A percentile compares a stretch with the other conserved stretches of the same genome.
Evolutionary conservation across 2,888 invertebrate species (phyloP).

Genomic region (Drosophila parthenogenetica): DNA sequence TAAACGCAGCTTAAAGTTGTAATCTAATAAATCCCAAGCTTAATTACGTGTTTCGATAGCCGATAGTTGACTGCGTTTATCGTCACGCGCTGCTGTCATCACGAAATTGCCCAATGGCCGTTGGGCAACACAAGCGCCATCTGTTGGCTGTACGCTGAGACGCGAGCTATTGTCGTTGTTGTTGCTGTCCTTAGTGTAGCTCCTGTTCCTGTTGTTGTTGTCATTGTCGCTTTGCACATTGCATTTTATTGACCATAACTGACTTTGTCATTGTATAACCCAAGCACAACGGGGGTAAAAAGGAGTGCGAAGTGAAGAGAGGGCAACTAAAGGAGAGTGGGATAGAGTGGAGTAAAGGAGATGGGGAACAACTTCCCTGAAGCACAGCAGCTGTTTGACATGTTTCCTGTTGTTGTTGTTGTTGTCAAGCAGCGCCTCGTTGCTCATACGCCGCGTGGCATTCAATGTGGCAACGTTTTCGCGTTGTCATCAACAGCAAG

Average conservation of each 20-base stretch:
- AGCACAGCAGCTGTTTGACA: conserved; percentile 48
- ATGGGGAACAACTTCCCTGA: conserved; percentile 22
- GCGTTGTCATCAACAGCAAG: conserved; percentile 63
- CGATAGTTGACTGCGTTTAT: conserved; percentile 1
- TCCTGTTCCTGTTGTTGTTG: conserved; percentile 21
- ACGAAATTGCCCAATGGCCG: conserved; percentile 27
- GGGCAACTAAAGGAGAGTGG: neutral
- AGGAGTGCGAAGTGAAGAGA: neutral
- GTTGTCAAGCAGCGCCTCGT: conserved; percentile 42
- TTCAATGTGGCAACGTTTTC: conserved; percentile 58
- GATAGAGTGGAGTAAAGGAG: neutral
- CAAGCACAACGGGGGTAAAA: conserved; percentile 28
- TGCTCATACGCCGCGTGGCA: conserved; percentile 73
- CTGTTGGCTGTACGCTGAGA: conserved; percentile 51
- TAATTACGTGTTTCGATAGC: no score
- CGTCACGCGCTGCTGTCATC: conserved; percentile 37
- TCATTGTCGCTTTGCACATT: conserved; percentile 70
- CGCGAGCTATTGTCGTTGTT: conserved; percentile 18
- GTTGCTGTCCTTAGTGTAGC: neutral
- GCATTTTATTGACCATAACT: conserved; percentile 82
- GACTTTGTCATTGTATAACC: conserved; percentile 72
- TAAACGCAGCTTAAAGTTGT: no score
- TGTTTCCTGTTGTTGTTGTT: conserved; percentile 28
- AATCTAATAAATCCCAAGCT: no score
- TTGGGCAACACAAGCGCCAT: conserved; percentile 51